phyloP scores from a whole-genome alignment of 2,113 vertebrate genomes.

The Oncorhynchus tshawytscha region DNA sequence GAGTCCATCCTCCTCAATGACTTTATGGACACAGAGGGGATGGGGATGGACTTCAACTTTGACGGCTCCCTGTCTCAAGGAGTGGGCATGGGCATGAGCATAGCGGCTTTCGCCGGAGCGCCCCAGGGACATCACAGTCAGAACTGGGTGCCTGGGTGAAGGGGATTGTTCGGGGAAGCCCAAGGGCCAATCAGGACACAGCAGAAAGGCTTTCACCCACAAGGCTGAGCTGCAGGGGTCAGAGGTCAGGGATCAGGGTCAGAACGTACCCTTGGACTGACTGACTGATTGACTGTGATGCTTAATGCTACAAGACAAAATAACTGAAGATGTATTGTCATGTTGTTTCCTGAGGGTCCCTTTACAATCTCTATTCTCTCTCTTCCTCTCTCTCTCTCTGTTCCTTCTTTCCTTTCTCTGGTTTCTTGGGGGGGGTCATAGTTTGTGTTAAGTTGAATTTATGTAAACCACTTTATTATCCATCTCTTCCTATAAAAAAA shows the following conservation, averaged over 20 bases:
- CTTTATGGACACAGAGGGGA: constrained; percentile 93
- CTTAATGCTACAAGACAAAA: constrained; percentile 58
- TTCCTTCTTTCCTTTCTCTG: constrained; percentile 9
- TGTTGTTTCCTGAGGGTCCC: constrained; percentile 57
- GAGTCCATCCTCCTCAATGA: constrained; percentile 96
- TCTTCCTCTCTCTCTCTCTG: constrained; percentile 14
- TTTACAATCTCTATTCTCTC: not conserved
- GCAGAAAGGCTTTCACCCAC: constrained; percentile 41
- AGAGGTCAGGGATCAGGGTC: not conserved
- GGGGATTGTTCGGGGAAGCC: not conserved
- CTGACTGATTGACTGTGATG: constrained; percentile 62
- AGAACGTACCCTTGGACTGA: constrained; percentile 53
- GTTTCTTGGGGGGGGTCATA: constrained; percentile 49
- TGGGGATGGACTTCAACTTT: constrained; percentile 94
- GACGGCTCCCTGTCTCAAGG: constrained; percentile 89
- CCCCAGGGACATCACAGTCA: constrained; percentile 85
- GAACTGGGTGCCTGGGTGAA: constrained; percentile 91
- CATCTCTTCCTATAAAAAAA: constrained; percentile 51
- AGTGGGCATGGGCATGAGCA: constrained; percentile 84
- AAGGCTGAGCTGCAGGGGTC: constrained; percentile 43
- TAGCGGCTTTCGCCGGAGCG: constrained; percentile 77
- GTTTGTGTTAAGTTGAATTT: constrained; percentile 70
- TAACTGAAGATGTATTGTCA: constrained; percentile 56
- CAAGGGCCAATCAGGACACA: constrained; percentile 30
- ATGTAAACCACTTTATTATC: constrained; percentile 74